Evolutionary conservation across 2,797 vertebrate species (phyloP).

Genomic region (Phalloptychus januarius): DNA sequence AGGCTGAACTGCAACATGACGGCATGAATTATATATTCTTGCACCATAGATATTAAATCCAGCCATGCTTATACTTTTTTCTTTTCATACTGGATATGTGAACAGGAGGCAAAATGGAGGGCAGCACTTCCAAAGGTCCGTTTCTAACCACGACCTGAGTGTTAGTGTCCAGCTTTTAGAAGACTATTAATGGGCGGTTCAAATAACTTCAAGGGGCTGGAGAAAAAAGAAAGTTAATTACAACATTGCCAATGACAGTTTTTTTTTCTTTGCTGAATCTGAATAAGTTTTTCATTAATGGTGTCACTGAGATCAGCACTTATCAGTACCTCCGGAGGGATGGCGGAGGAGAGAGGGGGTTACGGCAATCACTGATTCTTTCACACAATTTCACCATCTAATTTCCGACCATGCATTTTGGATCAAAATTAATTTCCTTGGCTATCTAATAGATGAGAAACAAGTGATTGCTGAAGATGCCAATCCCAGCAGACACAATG

Average conservation of each 20-base stretch:
- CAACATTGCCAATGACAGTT: conserved; percentile 62
- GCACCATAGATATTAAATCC: conserved; percentile 12
- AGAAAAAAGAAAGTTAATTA: conserved; percentile 81
- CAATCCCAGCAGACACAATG: conserved; percentile 76
- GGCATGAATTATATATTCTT: conserved; percentile 18
- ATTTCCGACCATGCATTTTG: conserved; percentile 84
- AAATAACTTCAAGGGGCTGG: conserved; percentile 62
- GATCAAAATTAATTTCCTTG: conserved; percentile 85
- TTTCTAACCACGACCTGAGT: conserved; percentile 28
- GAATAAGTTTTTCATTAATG: conserved; percentile 84
- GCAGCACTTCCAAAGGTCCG: conserved; percentile 59
- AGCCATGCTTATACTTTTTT: conserved; percentile 20
- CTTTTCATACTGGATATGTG: conserved; percentile 30
- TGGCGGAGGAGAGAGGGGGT: conserved; percentile 37
- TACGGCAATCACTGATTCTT: conserved; percentile 80
- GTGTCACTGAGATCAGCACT: conserved; percentile 80
- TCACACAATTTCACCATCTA: conserved; percentile 83
- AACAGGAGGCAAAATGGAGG: conserved; percentile 55
- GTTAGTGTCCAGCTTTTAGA: conserved; percentile 43
- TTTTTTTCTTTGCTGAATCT: conserved; percentile 52
- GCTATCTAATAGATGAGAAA: conserved; percentile 84
- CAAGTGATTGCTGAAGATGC: conserved; percentile 82
- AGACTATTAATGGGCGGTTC: conserved; percentile 66
- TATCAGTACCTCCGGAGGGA: conserved; percentile 80
- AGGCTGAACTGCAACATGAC: neutral